These are phyloP conservation scores for Sussaba pulchella DNA, from an alignment of 2,888 invertebrate species.

Conservation along the genomic window DNA sequence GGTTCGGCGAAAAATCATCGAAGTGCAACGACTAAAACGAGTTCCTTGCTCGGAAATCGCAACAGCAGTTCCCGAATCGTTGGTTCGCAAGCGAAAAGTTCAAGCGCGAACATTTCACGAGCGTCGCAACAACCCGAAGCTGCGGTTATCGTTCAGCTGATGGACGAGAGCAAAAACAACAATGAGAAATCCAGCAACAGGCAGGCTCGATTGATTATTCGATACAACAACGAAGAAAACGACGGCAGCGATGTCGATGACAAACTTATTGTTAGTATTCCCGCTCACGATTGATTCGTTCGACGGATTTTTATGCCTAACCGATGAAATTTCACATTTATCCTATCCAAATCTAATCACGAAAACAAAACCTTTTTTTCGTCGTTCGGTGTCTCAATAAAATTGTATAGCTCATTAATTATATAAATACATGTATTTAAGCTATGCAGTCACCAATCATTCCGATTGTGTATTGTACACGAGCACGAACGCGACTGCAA, in stretches of 20 bases:
- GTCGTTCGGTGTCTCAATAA: background rate
- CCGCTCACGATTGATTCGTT: slow-evolving; percentile 45
- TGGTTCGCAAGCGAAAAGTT: slow-evolving; percentile 54
- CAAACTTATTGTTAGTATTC: slow-evolving; percentile 43
- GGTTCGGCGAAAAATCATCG: slow-evolving; percentile 76
- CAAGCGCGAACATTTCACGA: slow-evolving; percentile 43
- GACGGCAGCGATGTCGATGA: slow-evolving; percentile 42
- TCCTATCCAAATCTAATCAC: background rate
- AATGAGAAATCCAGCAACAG: slow-evolving; percentile 46
- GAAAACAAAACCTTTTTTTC: background rate
- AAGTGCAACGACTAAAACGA: slow-evolving; percentile 74
- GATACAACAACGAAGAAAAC: slow-evolving; percentile 52
- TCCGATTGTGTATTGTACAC: slow-evolving; percentile 3
- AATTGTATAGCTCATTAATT: slow-evolving; percentile 6
- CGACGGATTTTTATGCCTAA: slow-evolving; percentile 11
- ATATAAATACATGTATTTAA: background rate
- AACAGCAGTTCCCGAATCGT: slow-evolving; percentile 60
- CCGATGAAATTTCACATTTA: background rate
- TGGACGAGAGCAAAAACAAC: slow-evolving; percentile 60
- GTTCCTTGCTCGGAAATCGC: slow-evolving; percentile 59
- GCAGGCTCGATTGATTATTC: slow-evolving; percentile 58
- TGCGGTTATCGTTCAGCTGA: slow-evolving; percentile 55
- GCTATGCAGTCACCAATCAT: background rate
- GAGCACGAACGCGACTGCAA: slow-evolving; percentile 2
- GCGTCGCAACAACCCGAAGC: slow-evolving; percentile 52